Percentiles rank a stretch among this genome's conserved stretches.
phyloP scores from a whole-genome alignment of 2,888 invertebrate genomes.

The Hemistola chrysoprasaria region DNA sequence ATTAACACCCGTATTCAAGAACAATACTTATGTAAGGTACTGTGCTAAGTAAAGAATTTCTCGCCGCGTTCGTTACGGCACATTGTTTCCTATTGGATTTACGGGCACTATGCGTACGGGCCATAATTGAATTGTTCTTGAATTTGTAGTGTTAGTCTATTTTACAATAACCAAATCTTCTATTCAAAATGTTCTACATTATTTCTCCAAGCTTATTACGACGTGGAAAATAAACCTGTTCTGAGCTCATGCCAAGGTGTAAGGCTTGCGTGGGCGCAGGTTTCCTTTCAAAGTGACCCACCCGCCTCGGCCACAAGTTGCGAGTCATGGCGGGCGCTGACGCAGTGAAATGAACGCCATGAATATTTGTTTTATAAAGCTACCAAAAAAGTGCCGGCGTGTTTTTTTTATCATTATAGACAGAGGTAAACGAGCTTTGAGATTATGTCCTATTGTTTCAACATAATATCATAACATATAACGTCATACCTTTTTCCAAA shows the following conservation, averaged over 20 bases:
- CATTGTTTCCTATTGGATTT: no score
- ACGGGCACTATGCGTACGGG: no score
- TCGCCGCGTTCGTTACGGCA: no score
- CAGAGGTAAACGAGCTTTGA: slow-evolving; percentile 27
- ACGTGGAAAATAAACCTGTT: slow-evolving; percentile 15
- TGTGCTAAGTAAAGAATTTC: no score
- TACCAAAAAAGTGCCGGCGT: slow-evolving; percentile 27
- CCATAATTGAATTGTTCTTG: no score
- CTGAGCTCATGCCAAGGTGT: slow-evolving; percentile 6
- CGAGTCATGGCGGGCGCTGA: slow-evolving; percentile 13
- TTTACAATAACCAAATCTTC: neutral
- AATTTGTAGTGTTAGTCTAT: no score
- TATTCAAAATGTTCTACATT: neutral
- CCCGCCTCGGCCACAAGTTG: slow-evolving; percentile 5
- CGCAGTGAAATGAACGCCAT: slow-evolving; percentile 13
- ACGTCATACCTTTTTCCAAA: no score
- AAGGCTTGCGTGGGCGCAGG: slow-evolving; percentile 16
- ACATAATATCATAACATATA: no score
- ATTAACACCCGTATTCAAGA: no score
- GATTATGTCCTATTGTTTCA: slow-evolving; percentile 1
- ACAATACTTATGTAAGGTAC: no score
- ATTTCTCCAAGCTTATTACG: slow-evolving; percentile 6
- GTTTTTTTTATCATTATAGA: no score
- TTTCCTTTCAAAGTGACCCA: slow-evolving; percentile 15
- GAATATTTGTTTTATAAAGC: slow-evolving; percentile 30